A percentile compares a stretch with the other conserved stretches of the same genome.
Evolutionary conservation across 2,888 invertebrate species (phyloP).

Genomic region (Odontomyia ornata): DNA sequence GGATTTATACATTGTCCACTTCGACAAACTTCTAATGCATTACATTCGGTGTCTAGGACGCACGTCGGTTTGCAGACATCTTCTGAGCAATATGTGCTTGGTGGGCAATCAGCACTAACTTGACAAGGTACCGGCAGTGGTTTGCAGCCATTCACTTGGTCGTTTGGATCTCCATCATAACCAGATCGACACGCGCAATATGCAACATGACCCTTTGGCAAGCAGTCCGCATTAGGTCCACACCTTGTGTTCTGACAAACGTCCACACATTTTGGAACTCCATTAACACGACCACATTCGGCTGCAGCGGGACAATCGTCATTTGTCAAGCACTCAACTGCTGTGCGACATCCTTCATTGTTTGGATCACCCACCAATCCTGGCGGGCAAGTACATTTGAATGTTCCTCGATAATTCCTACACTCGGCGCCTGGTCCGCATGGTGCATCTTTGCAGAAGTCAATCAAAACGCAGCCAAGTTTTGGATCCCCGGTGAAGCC

Average conservation of each 20-base stretch:
- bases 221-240: conserved; percentile 85
- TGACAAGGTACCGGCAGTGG: conserved; percentile 78
- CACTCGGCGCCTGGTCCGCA: conserved; percentile 85
- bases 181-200: conserved; percentile 82
- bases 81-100: conserved; percentile 83
- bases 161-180: conserved; percentile 79
- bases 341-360: conserved; percentile 80
- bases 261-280: conserved; percentile 82
- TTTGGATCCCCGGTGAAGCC: conserved; percentile 85
- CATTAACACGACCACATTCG: conserved; percentile 76
- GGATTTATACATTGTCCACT: conserved; percentile 85
- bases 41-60: conserved; percentile 81
- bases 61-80: conserved; percentile 84
- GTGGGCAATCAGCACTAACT: conserved; percentile 76
- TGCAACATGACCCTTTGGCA: conserved; percentile 77
- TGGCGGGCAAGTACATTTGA: conserved; percentile 79
- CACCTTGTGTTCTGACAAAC: conserved; percentile 82
- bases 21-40: conserved; percentile 78
- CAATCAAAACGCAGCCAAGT: conserved; percentile 75
- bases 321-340: conserved; percentile 82
- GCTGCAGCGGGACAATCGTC: conserved; percentile 84
- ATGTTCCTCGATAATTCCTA: conserved; percentile 80
- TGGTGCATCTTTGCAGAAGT: conserved; percentile 80
- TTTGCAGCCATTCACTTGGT: conserved; percentile 75
- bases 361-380: conserved; percentile 87